These are phyloP conservation scores for Oegoconia quadripuncta DNA, from an alignment of 2,888 invertebrate species.

Conservation along the genomic window DNA sequence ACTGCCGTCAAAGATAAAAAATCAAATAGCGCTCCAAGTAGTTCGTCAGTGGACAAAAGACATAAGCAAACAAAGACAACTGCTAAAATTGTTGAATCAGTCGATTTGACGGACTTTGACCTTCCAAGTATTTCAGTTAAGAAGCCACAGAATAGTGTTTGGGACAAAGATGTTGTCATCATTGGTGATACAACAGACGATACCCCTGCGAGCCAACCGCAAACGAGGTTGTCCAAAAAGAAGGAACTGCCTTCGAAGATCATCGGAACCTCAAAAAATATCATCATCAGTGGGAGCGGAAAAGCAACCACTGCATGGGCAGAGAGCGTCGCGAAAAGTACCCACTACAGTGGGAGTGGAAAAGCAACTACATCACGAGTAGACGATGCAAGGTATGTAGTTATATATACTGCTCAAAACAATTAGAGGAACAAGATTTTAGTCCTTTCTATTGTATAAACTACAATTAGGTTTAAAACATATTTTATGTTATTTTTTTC, in stretches of 20 bases:
- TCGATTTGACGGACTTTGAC: conserved; percentile 14
- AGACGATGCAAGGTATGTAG: background rate
- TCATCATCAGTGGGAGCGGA: conserved; percentile 27
- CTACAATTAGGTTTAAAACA: too few species aligned
- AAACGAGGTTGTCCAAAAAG: background rate
- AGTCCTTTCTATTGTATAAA: background rate
- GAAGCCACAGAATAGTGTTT: background rate
- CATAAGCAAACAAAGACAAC: background rate
- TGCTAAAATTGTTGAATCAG: conserved; percentile 7
- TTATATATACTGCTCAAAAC: background rate
- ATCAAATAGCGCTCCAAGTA: background rate
- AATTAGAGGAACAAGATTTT: too few species aligned
- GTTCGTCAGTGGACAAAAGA: background rate
- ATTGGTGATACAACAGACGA: too few species aligned
- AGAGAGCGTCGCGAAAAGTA: too few species aligned
- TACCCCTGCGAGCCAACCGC: background rate
- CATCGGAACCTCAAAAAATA: conserved; percentile 23
- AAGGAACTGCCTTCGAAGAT: conserved; percentile 11
- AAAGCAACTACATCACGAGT: background rate
- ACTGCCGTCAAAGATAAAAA: background rate
- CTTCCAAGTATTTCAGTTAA: background rate
- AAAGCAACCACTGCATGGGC: conserved; percentile 10
- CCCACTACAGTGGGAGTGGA: too few species aligned
- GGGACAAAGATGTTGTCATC: too few species aligned
- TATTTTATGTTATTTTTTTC: too few species aligned